phyloP scores from a whole-genome alignment of 1,140 invertebrate species.

The Melanaphis sacchari region DNA sequence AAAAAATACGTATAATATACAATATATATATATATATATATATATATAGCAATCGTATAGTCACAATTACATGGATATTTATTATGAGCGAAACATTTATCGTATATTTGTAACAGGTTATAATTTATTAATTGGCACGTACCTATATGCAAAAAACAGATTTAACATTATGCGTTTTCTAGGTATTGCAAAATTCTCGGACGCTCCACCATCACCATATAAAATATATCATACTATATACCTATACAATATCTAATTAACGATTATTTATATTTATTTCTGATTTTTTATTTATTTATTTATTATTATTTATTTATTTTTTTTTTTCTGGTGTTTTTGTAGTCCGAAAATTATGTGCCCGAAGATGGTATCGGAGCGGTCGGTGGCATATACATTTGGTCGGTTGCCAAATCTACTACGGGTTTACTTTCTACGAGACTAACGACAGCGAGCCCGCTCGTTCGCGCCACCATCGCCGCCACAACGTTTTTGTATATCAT shows the following conservation, averaged over 20 bases:
- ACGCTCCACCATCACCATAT: background rate
- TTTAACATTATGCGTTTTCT: background rate
- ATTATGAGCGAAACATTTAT: too few relatives aligned
- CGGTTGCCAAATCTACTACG: constrained; percentile 3
- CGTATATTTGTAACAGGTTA: background rate
- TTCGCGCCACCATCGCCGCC: background rate
- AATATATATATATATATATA: too few relatives aligned
- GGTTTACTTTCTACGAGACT: constrained; percentile 48
- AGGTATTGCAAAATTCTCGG: background rate
- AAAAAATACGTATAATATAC: background rate
- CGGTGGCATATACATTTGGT: background rate
- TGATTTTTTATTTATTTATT: background rate
- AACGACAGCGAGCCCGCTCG: too few relatives aligned
- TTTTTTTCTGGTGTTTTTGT: constrained; percentile 15
- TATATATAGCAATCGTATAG: too few relatives aligned
- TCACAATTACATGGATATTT: too few relatives aligned
- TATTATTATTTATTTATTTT: too few relatives aligned
- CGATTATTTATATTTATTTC: background rate
- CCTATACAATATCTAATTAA: background rate
- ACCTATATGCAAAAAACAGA: background rate
- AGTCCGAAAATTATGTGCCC: constrained; percentile 11
- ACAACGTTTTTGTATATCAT: background rate
- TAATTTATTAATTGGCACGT: background rate
- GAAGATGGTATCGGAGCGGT: constrained; percentile 22
- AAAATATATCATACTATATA: background rate